A percentile compares a stretch with the other conserved stretches of the same genome.
Conservation (phyloP, 2,888 invertebrate species). For the Volucella zonaria region DNA sequence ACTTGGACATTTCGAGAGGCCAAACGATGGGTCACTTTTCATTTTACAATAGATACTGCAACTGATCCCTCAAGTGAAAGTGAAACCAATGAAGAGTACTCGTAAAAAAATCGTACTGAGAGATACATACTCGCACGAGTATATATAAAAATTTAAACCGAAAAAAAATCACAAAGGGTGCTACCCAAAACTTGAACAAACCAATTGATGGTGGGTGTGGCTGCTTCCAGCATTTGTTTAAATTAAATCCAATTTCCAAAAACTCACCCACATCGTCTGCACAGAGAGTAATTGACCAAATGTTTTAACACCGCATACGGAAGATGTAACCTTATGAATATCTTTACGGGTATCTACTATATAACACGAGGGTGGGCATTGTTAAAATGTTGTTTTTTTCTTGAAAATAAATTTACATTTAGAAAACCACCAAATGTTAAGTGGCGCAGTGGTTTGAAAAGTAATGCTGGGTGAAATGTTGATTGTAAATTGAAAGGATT, state of each 20-base stretch:
- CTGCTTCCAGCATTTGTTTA: constrained; percentile 63
- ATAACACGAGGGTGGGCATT: constrained; percentile 1
- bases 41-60: constrained; percentile 23
- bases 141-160: constrained; percentile 7
- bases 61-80: constrained; percentile 43
- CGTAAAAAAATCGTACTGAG: neutral
- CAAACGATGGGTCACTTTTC: neutral
- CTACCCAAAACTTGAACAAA: constrained; percentile 35
- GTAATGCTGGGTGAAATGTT: neutral
- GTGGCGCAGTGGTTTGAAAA: neutral
- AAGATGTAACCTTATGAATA: neutral
- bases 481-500: neutral
- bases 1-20: too few species aligned
- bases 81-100: constrained; percentile 23
- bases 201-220: constrained; percentile 53
- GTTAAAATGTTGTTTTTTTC: neutral
- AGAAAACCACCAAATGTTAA: constrained; percentile 9
- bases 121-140: constrained; percentile 13
- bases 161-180: constrained; percentile 44
- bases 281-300: constrained; percentile 47
- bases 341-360: too few species aligned
- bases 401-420: constrained; percentile 29
- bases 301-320: constrained; percentile 17
- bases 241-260: constrained; percentile 64
- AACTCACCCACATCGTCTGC: constrained; percentile 65